phyloP scores from a whole-genome alignment of 2,797 vertebrate genomes.

The Aeoliscus strigatus region DNA sequence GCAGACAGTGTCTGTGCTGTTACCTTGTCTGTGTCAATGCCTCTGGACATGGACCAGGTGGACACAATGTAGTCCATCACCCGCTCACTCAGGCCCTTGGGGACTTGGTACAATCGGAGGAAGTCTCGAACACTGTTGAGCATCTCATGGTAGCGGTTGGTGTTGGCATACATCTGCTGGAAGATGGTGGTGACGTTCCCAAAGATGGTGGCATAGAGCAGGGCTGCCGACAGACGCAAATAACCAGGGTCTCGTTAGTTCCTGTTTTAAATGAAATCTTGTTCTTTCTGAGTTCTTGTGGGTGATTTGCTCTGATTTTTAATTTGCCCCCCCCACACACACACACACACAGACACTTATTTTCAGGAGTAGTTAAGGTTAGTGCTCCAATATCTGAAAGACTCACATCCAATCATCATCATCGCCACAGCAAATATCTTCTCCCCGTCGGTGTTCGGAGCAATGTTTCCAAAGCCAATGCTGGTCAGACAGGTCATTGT shows the following conservation, averaged over 20 bases:
- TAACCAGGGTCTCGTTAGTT: neutral
- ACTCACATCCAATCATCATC: slow-evolving; percentile 99
- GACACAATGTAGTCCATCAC: slow-evolving; percentile 99
- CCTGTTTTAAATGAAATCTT: too few relatives aligned
- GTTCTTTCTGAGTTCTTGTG: too few relatives aligned
- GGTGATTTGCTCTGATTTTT: too few relatives aligned
- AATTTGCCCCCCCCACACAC: too few relatives aligned
- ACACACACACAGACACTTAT: too few relatives aligned
- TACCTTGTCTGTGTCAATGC: slow-evolving; percentile 84
- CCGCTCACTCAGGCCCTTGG: slow-evolving; percentile 93
- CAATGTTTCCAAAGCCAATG: slow-evolving; percentile 97
- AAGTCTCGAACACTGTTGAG: slow-evolving; percentile 96
- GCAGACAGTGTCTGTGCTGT: too few relatives aligned
- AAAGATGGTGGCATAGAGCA: slow-evolving; percentile 97
- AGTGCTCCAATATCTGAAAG: too few relatives aligned
- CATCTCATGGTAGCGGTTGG: slow-evolving; percentile 98
- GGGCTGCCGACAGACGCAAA: slow-evolving; percentile 70
- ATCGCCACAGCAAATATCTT: slow-evolving; percentile 99
- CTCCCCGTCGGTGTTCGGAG: slow-evolving; percentile 96
- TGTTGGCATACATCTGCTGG: slow-evolving; percentile 99
- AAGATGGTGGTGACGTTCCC: slow-evolving; percentile 98
- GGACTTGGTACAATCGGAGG: slow-evolving; percentile 97
- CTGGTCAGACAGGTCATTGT: slow-evolving; percentile 99
- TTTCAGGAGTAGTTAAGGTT: too few relatives aligned
- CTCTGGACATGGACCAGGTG: slow-evolving; percentile 98